phyloP scores from a whole-genome alignment of 2,113 vertebrate species.

The Rhodinocichla rosea region DNA sequence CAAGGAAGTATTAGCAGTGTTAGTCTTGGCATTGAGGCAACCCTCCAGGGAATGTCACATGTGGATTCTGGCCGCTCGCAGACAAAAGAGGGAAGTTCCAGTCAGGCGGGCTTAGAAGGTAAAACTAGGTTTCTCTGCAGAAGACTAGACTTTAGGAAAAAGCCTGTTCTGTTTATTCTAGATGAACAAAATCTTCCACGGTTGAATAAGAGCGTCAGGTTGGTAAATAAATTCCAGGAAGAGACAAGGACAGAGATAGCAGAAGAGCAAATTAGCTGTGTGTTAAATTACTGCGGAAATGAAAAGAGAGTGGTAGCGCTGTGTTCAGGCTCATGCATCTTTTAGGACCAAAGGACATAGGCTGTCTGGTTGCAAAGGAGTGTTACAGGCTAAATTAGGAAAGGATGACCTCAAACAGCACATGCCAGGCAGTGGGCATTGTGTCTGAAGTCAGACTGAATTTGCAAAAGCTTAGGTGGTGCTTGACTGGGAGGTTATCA shows the following conservation, averaged over 20 bases:
- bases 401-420: background rate
- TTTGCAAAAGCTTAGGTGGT: background rate
- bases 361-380: background rate
- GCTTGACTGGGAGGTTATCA: background rate
- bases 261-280: background rate
- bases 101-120: background rate
- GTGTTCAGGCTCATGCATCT: background rate
- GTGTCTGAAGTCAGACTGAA: background rate
- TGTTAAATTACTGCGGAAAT: background rate
- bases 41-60: background rate
- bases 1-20: background rate
- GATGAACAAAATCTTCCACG: background rate
- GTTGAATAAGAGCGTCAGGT: background rate
- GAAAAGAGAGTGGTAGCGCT: background rate
- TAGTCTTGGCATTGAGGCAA: background rate
- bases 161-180: background rate
- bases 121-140: background rate
- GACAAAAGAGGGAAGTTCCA: background rate
- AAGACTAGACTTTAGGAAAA: background rate
- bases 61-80: background rate
- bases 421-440: background rate
- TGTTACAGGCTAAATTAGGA: background rate
- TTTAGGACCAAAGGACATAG: background rate
- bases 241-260: background rate
- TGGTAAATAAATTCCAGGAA: background rate